Percentiles rank a stretch among this genome's conserved stretches.
phyloP scores from a whole-genome alignment of 2,113 vertebrate genomes.

The Ictalurus punctatus region DNA sequence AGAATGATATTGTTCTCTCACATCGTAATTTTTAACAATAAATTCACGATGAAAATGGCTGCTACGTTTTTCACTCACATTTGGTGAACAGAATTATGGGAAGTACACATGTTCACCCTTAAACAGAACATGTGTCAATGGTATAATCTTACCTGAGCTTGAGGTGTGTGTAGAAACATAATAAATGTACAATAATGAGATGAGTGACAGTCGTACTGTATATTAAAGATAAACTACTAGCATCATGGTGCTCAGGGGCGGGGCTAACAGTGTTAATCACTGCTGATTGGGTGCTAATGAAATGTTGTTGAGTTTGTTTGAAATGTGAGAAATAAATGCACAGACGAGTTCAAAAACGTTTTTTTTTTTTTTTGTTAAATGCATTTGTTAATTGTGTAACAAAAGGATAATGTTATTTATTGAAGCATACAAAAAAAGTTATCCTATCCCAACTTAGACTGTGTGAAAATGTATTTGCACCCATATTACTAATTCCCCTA shows the following conservation, averaged over 20 bases:
- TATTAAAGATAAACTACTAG: too few species aligned
- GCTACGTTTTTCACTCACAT: not conserved
- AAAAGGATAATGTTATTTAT: too few species aligned
- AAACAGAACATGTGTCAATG: not conserved
- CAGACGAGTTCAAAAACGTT: not conserved
- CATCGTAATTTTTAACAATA: not conserved
- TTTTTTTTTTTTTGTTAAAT: too few species aligned
- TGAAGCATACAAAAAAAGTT: too few species aligned
- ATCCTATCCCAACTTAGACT: too few species aligned
- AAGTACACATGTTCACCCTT: not conserved
- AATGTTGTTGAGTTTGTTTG: not conserved
- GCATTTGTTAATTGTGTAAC: too few species aligned
- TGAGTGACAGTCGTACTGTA: too few species aligned
- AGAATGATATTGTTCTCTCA: not conserved
- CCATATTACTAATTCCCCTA: too few species aligned
- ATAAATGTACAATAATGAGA: too few species aligned
- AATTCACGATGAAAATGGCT: not conserved
- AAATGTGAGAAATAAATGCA: not conserved
- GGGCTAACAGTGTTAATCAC: not conserved
- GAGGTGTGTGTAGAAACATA: too few species aligned
- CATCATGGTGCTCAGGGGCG: not conserved
- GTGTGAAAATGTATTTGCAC: too few species aligned
- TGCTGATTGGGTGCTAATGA: not conserved
- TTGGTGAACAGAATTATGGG: slow-evolving; percentile 3
- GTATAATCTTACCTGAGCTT: too few species aligned